Conservation (phyloP, 30 jellyfish, hydroid and myxozoan species). For the Rhopilema esculentum region DNA sequence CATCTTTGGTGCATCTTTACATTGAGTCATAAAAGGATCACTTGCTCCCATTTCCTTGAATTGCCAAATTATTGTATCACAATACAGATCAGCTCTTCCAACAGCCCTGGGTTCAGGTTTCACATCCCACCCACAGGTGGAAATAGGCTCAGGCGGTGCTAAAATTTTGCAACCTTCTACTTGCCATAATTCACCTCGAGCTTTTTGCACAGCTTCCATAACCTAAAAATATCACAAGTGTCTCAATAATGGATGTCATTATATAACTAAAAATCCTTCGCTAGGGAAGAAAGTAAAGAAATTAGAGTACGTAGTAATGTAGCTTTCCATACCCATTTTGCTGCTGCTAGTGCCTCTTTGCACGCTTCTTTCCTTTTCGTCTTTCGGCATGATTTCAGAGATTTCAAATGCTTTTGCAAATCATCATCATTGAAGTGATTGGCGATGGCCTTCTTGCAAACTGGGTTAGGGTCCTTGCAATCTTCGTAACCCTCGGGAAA, state of each 20-base stretch:
- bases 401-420: background rate
- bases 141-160: conserved; percentile 68
- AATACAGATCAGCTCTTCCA: conserved; percentile 65
- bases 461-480: conserved; percentile 36
- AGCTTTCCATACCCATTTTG: conserved; percentile 29
- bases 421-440: background rate
- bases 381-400: conserved; percentile 16
- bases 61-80: conserved; percentile 80
- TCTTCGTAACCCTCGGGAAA: conserved; percentile 44
- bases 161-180: conserved; percentile 58
- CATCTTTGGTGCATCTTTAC: conserved; percentile 70
- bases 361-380: conserved; percentile 2
- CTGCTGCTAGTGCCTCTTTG: conserved; percentile 34
- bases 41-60: conserved; percentile 80
- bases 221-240: conserved; percentile 16
- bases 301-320: background rate
- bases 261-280: no score
- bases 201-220: conserved; percentile 53
- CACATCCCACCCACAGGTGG: conserved; percentile 77
- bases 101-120: conserved; percentile 62
- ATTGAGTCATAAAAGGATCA: conserved; percentile 71
- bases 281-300: background rate
- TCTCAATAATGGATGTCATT: background rate
- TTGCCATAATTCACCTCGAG: conserved; percentile 72
- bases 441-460: conserved; percentile 26